Percentiles rank a stretch among this genome's conserved stretches.
phyloP scores from a whole-genome alignment of 1,140 invertebrate genomes.

The Spodoptera litura region DNA sequence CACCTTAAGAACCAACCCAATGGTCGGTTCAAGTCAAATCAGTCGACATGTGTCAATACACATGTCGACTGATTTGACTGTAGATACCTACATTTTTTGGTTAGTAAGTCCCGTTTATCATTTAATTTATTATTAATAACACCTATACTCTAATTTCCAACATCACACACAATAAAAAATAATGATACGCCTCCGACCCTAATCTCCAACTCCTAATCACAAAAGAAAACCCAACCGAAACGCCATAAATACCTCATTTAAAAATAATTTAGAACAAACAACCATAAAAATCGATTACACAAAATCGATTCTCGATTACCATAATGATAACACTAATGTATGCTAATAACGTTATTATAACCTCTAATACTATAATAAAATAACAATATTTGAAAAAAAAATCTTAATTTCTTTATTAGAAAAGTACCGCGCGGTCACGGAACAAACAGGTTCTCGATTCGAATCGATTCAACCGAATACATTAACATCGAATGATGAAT shows the following conservation, averaged over 20 bases:
- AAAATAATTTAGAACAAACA: constrained; percentile 26
- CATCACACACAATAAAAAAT: no score
- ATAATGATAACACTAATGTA: constrained; percentile 52
- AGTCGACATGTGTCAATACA: no score
- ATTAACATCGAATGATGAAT: constrained; percentile 63
- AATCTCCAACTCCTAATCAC: no score
- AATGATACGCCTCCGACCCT: no score
- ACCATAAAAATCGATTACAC: constrained; percentile 35
- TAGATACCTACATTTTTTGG: no score
- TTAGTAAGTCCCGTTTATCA: no score
- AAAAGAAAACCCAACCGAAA: no score
- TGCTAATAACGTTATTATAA: constrained; percentile 61
- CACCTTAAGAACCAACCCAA: no score
- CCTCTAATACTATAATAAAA: constrained; percentile 62
- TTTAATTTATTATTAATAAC: no score
- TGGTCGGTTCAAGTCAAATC: no score
- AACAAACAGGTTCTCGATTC: constrained; percentile 52
- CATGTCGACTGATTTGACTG: no score
- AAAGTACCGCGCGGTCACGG: constrained; percentile 33
- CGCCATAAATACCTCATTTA: neutral
- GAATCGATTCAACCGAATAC: constrained; percentile 56
- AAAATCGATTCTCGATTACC: constrained; percentile 24
- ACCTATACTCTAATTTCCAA: no score
- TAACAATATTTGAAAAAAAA: constrained; percentile 49
- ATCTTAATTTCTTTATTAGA: constrained; percentile 44